phyloP scores from a whole-genome alignment of 1,140 invertebrate genomes.

The Tetranychus cinnabarinus region DNA sequence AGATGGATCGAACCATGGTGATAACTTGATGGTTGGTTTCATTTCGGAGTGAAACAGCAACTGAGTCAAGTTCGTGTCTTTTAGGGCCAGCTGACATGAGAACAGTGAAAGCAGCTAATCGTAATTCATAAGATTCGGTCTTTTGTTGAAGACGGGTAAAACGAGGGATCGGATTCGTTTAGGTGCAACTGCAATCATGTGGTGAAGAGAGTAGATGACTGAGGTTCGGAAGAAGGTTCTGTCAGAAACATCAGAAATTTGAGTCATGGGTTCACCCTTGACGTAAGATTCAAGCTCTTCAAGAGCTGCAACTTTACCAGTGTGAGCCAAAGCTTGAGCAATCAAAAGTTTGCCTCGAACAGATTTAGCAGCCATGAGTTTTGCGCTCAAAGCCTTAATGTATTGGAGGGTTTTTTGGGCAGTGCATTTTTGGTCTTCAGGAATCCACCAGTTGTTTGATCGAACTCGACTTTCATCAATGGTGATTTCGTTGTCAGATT shows the following conservation, averaged over 20 bases:
- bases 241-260: not conserved
- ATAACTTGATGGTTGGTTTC: constrained; percentile 8
- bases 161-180: constrained; percentile 2
- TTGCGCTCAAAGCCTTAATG: not conserved
- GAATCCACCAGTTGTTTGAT: not conserved
- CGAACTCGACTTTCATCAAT: not conserved
- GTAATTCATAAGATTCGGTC: constrained; percentile 7
- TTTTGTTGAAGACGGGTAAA: constrained; percentile 11
- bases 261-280: not conserved
- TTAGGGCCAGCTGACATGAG: constrained; percentile 5
- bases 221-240: constrained; percentile 2
- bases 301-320: not conserved
- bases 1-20: not conserved
- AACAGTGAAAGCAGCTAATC: constrained; percentile 10
- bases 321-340: not conserved
- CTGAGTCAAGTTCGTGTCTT: constrained; percentile 3
- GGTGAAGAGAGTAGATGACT: constrained; percentile 7
- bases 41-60: constrained; percentile 5
- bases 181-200: not conserved
- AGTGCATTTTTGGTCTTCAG: too few relatives aligned
- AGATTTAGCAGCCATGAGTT: not conserved
- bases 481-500: not conserved
- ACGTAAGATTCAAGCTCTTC: not conserved
- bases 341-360: not conserved
- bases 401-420: not conserved